Conservation (phyloP, 2,113 vertebrate genomes). For the Halichoerus grypus region DNA sequence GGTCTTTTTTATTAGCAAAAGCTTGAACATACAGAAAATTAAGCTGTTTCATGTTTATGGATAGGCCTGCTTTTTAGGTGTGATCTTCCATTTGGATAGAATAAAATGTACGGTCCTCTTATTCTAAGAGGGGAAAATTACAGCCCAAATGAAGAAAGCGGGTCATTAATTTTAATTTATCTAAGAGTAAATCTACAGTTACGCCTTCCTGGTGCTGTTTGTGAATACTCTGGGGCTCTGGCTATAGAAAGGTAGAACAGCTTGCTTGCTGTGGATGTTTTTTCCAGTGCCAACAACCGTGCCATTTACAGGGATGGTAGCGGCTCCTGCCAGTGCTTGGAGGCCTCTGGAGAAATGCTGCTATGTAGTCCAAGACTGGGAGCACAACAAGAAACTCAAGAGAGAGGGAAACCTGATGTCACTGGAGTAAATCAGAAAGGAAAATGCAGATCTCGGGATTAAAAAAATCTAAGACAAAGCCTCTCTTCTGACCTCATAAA, state of each 20-base stretch:
- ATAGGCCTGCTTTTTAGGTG: background rate
- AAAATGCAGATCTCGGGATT: background rate
- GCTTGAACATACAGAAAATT: background rate
- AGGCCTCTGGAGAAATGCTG: constrained; percentile 22
- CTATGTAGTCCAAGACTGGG: background rate
- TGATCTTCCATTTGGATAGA: background rate
- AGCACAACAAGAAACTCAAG: background rate
- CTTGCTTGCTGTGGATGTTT: background rate
- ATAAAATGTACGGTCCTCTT: background rate
- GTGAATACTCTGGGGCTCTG: constrained; percentile 8
- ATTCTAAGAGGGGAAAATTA: constrained; percentile 46
- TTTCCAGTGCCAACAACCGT: background rate
- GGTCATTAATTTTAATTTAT: constrained; percentile 55
- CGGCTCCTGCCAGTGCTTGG: background rate
- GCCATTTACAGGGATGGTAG: background rate
- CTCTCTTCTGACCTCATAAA: background rate
- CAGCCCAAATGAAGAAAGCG: constrained; percentile 2
- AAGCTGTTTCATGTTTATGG: background rate
- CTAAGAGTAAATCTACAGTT: background rate
- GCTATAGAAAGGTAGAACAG: background rate
- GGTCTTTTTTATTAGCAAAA: constrained; percentile 2
- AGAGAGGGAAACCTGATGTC: background rate
- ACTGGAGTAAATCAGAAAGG: background rate
- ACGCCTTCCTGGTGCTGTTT: background rate
- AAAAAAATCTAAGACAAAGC: background rate